Base-by-base conservation (phyloP, 1,140 invertebrate species). In the Eupristina koningsbergeri region DNA sequence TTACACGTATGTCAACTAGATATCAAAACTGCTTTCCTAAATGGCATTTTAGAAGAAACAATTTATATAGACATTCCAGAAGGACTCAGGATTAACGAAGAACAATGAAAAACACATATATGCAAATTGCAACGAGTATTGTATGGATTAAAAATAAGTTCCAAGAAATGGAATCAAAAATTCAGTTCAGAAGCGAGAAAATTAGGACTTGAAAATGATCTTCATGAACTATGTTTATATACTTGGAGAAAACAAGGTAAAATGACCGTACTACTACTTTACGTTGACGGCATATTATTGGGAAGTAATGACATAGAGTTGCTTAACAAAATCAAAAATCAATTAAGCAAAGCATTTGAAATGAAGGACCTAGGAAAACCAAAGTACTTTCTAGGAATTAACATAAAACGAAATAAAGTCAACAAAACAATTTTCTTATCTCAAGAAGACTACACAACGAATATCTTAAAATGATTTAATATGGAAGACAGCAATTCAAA, bases 1-100 rank as follows among this genome's bases (percentile, higher is more conserved):
- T 80, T 87, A 36, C 22, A 88, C 15, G 78, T 89, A 7, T n/a
- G 77, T 19, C 90, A 92, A 78, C 86, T 92, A 61, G 93, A 93
- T 87, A 89, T 91, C 1, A 87, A 87, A 80, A 90, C 91, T 69
- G 89, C 91, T 31, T 93, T 91, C 83, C 79, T 90, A 71, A 88
- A 92, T 87, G 89, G 88, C 75, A 80, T 84, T 13, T 69, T 92
- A 67, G 85, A 88, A 58, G 89, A 92, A 84, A 84, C 80, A 31
- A 87, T 92, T 29, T 92, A 86, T 85, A 75, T 77, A 34, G 53
- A 77, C 39, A 77, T 77, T 34, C 75, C 75, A 26, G 50, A 36
- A 36, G 50, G 53, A 8, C 3, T 61, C 6, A 11, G 11, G 11
- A 45, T 7, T 45, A 5, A 11, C 6, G 6, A 45, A 11, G 41